Evolutionary conservation across 2,113 vertebrate genomes (phyloP).

Genomic region (Heterochromis multidens): DNA sequence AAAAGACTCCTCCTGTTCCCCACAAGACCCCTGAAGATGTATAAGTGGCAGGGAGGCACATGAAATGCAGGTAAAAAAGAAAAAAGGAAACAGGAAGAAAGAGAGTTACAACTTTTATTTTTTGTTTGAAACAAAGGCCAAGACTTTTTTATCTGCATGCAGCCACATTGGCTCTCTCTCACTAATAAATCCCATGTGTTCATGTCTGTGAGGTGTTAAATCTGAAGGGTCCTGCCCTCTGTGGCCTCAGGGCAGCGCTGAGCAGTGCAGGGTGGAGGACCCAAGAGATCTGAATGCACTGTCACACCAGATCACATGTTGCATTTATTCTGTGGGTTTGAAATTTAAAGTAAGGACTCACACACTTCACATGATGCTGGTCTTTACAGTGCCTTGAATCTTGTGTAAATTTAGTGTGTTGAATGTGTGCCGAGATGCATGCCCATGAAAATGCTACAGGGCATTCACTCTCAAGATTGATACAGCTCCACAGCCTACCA

Average conservation of each 20-base stretch:
- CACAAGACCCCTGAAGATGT: constrained; percentile 52
- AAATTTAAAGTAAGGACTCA: constrained; percentile 18
- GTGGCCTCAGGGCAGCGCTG: constrained; percentile 54
- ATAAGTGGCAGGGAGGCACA: constrained; percentile 46
- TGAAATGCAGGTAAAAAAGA: constrained; percentile 52
- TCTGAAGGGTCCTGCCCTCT: constrained; percentile 49
- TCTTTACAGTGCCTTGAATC: constrained; percentile 13
- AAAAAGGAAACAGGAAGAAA: constrained; percentile 16
- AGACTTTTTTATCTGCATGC: constrained; percentile 20
- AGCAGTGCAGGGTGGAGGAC: constrained; percentile 19
- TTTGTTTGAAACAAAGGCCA: constrained; percentile 22
- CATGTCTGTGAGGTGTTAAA: constrained; percentile 64
- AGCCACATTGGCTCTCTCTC: constrained; percentile 34
- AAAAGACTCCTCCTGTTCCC: constrained; percentile 34
- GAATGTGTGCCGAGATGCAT: not conserved
- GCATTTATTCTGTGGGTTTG: constrained; percentile 37
- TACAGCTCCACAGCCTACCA: constrained; percentile 52
- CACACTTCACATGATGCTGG: not conserved
- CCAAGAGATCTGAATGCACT: constrained; percentile 41
- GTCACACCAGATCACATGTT: constrained; percentile 52
- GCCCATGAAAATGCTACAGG: constrained; percentile 33
- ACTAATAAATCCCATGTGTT: constrained; percentile 74
- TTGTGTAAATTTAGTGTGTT: not conserved
- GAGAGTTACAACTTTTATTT: constrained; percentile 27
- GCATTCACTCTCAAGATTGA: constrained; percentile 46